Evolutionary conservation across 2,113 vertebrate genomes (phyloP), one percentile per base, ranked within the genome.

Genomic region (Brienomyrus longianalis): DNA sequence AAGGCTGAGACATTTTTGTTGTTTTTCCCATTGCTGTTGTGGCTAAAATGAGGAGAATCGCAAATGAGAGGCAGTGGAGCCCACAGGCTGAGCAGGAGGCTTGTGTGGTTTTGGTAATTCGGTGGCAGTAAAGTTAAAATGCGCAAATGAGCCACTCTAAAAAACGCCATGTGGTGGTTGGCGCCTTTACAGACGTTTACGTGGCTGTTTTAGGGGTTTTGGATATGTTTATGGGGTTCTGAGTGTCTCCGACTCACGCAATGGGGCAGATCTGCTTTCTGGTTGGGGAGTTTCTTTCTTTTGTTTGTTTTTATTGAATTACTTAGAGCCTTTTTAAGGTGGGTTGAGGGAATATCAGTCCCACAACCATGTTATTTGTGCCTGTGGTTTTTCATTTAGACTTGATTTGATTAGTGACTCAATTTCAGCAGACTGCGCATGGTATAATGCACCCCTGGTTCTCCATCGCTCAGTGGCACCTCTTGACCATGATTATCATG

Each of bases 151-250:
- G 83, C 54, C 27, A 23, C 47, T 45, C 59, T 10, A 85, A 54
- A 86, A 50, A 90, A 90, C 85, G 84, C 83, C 89, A 86, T 90
- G 83, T 86, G 89, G 83, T 35, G 50, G 45, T 31, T 59, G 19
- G 62, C 1, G 45, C 35, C 13, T 89, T 56, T 31, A 89, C 77
- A 83, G n/a, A 8, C 1, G 4, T 50, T 62, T 89, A 85, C 45
- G 45, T 54, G 80, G 52, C 15, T 15, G 39, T 62, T 51, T 66
- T 50, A 59, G 52, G 51, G 54, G 54, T 89, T 89, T 89, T 48
- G 45, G 83, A 31, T 86, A 21, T 27, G 54, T 85, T 89, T 77
- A 21, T 83, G 31, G 50, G 70, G 74, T n/a, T 27, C 35, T 39
- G 39, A 56, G 31, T 35, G 35, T 85, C 83, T 85, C 51, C 52